Conservation (phyloP, 2,888 invertebrate genomes). For the Sinopyrophorus schimmeli region DNA sequence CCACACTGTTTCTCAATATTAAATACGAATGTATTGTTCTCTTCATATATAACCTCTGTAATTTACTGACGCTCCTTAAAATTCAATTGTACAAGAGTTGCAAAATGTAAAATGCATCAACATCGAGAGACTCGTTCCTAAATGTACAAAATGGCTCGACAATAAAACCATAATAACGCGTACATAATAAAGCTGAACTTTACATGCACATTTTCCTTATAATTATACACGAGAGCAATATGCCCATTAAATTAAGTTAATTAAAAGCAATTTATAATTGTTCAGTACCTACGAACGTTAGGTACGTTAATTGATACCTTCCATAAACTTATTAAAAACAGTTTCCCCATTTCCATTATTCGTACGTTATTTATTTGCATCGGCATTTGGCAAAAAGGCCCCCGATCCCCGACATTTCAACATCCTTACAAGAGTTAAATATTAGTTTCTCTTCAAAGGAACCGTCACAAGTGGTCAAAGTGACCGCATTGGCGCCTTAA, state of each 20-base stretch:
- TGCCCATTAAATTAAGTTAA: slow-evolving; percentile 39
- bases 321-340: slow-evolving; percentile 1
- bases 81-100: too few relatives aligned
- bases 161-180: slow-evolving; percentile 38
- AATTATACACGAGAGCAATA: slow-evolving; percentile 31
- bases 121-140: too few relatives aligned
- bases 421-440: slow-evolving; percentile 27
- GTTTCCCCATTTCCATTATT: not conserved
- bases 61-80: too few relatives aligned
- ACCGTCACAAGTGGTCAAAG: slow-evolving; percentile 33
- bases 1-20: too few relatives aligned
- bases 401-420: slow-evolving; percentile 21
- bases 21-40: too few relatives aligned
- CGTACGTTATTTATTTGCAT: slow-evolving; percentile 1
- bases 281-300: slow-evolving; percentile 2
- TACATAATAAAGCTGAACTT: slow-evolving; percentile 35
- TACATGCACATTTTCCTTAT: slow-evolving; percentile 32
- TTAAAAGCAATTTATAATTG: slow-evolving; percentile 36
- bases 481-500: slow-evolving; percentile 40
- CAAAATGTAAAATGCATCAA: too few relatives aligned
- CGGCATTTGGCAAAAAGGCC: slow-evolving; percentile 1
- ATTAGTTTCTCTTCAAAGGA: slow-evolving; percentile 31
- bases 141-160: too few relatives aligned
- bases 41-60: too few relatives aligned
- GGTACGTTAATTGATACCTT: slow-evolving; percentile 9